A percentile compares a stretch with the other conserved stretches of the same genome.
Conservation (phyloP, 2,113 vertebrate genomes). For the Cryptoleucopteryx plumbea region DNA sequence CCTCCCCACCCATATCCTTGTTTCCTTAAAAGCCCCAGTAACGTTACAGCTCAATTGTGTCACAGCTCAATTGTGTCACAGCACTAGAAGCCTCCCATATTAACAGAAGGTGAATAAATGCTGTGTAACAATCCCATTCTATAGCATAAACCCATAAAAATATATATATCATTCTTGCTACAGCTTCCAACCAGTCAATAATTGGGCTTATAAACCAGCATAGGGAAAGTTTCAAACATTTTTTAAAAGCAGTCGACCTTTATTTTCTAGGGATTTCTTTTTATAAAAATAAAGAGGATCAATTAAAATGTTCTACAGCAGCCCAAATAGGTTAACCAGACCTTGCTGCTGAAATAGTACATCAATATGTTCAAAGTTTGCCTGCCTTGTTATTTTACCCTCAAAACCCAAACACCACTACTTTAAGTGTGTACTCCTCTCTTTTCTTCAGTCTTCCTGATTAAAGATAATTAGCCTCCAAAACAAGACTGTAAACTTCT, state of each 20-base stretch:
- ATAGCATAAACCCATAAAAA: conserved; percentile 45
- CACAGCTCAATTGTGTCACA: neutral
- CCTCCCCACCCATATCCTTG: neutral
- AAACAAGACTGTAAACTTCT: conserved; percentile 53
- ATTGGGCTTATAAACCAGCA: neutral
- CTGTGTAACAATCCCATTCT: neutral
- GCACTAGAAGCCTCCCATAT: neutral
- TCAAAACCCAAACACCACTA: neutral
- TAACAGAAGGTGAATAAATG: neutral
- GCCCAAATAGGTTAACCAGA: neutral
- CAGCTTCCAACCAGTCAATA: conserved; percentile 7
- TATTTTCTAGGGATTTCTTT: neutral
- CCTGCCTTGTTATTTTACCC: neutral
- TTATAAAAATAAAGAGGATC: conserved; percentile 45
- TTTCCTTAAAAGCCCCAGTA: neutral
- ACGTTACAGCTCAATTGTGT: neutral
- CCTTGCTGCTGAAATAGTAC: neutral
- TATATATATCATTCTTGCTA: conserved; percentile 26
- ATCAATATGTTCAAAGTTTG: neutral
- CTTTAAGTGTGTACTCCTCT: neutral
- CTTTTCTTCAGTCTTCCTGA: conserved; percentile 22
- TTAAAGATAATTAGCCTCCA: conserved; percentile 19
- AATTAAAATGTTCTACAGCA: neutral
- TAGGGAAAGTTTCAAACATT: neutral
- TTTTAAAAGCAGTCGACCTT: neutral